phyloP scores from a whole-genome alignment of 2,113 vertebrate species.

The Sphaerodactylus townsendi region DNA sequence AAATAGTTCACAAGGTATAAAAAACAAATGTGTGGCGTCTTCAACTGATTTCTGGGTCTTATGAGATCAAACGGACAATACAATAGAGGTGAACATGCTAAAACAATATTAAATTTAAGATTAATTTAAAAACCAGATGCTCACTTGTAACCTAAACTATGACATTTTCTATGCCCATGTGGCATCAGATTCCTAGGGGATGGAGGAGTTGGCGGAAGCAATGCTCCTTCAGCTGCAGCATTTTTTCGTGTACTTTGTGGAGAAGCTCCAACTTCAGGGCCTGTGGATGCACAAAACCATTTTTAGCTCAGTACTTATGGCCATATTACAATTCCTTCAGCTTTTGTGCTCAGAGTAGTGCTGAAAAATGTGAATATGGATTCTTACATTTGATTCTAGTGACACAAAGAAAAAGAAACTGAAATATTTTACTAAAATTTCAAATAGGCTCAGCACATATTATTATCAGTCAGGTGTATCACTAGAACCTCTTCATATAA shows the following conservation, averaged over 20 bases:
- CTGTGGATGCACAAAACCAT: conserved; percentile 61
- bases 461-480: no score
- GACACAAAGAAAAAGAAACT: no score
- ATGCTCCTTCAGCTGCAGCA: conserved; percentile 79
- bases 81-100: no score
- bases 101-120: background rate
- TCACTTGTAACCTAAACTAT: conserved; percentile 98
- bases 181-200: conserved; percentile 92
- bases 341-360: background rate
- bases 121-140: conserved; percentile 50
- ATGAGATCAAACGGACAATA: background rate
- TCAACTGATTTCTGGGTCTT: background rate
- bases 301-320: background rate
- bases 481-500: no score
- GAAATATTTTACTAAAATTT: no score
- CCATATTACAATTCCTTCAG: background rate
- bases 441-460: no score
- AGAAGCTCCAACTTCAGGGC: conserved; percentile 87
- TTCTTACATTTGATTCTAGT: background rate
- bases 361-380: background rate
- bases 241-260: conserved; percentile 88
- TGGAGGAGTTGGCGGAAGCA: conserved; percentile 88
- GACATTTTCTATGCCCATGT: conserved; percentile 95
- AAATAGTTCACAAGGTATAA: background rate
- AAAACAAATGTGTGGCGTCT: background rate